Base-by-base conservation (phyloP, 1,140 invertebrate genomes). In the Marisa cornuarietis region DNA sequence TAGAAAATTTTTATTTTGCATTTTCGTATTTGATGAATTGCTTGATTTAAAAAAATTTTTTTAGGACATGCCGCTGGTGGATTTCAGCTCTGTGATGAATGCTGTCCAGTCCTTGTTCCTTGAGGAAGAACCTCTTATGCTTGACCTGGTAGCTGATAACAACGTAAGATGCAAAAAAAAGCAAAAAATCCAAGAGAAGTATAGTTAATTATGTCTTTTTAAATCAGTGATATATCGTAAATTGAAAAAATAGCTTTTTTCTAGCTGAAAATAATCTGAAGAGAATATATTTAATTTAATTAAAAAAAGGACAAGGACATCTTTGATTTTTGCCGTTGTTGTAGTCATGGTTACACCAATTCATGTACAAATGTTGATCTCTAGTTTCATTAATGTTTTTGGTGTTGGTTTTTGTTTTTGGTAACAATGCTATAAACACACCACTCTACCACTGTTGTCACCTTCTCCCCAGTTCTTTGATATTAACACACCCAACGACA, bases 121-220 rank as follows among this genome's bases (percentile, higher is more conserved):
- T 65, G 88, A 87, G 20, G 78, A 87, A 58, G 86, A 83, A 58
- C 90, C 89, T 52, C 78, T 90, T 10, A 82, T 90, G 73, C 76
- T 91, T 51, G 88, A 90, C 80, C 77, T 90, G 18, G 76, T 84
- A 22, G 79, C 86, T 49, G 87, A 89, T 76, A 88, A 87, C 63
- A 85, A 85, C 73, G 90, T 91, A 58, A 58, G 8, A 79, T 61
- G 24, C 49, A 74, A 54, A 11, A 16, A 71, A 22, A 42, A 14
- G 8, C 6, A 31, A 71, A 31, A 22, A 31, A 49, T 8, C 0
- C 69, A 71, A 31, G 10, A 42, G 69, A 42, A 42, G 31, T 42
- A 42, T 42, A 42, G 6, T 42, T 42, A 42, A 42, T 42, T 2
- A 42, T 42, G 31, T 42, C 31, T 42, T 42, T 42, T 42, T 2